phyloP scores from a whole-genome alignment of 1,140 invertebrate species.

The Atta colombica region DNA sequence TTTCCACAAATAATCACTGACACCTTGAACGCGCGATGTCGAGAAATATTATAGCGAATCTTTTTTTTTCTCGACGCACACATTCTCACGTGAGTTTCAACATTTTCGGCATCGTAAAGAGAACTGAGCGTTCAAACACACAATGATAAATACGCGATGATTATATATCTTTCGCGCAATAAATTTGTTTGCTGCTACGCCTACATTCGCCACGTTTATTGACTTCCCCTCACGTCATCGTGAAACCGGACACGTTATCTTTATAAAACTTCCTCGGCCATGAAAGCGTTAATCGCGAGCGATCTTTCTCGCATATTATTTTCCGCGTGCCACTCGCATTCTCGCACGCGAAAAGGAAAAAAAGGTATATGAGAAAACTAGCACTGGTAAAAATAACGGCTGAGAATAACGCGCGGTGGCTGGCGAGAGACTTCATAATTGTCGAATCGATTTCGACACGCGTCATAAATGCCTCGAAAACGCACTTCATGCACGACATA shows the following conservation, averaged over 20 bases:
- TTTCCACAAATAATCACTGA: background rate
- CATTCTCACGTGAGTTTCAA: conserved; percentile 1
- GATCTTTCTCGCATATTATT: conserved; percentile 59
- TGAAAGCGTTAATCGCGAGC: conserved; percentile 57
- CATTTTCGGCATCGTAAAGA: conserved; percentile 34
- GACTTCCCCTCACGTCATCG: conserved; percentile 58
- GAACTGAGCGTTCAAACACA: background rate
- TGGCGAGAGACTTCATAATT: conserved; percentile 48
- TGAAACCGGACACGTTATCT: conserved; percentile 62
- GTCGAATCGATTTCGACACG: conserved; percentile 50
- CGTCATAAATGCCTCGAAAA: conserved; percentile 43
- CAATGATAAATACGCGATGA: conserved; percentile 56
- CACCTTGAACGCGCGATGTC: background rate
- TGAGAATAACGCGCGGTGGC: background rate
- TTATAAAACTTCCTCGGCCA: conserved; percentile 55
- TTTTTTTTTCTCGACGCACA: background rate
- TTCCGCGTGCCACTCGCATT: conserved; percentile 56
- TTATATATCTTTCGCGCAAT: conserved; percentile 60
- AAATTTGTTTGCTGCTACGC: conserved; percentile 53
- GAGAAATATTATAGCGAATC: conserved; percentile 21
- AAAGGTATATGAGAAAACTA: background rate
- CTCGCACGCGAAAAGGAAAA: background rate
- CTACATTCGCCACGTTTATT: conserved; percentile 54
- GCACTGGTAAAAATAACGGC: conserved; percentile 5
- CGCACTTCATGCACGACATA: conserved; percentile 14